Percentiles rank a stretch among this genome's conserved stretches.
Evolutionary conservation across 2,113 vertebrate species (phyloP).

Genomic region (Cebidichthys violaceus): DNA sequence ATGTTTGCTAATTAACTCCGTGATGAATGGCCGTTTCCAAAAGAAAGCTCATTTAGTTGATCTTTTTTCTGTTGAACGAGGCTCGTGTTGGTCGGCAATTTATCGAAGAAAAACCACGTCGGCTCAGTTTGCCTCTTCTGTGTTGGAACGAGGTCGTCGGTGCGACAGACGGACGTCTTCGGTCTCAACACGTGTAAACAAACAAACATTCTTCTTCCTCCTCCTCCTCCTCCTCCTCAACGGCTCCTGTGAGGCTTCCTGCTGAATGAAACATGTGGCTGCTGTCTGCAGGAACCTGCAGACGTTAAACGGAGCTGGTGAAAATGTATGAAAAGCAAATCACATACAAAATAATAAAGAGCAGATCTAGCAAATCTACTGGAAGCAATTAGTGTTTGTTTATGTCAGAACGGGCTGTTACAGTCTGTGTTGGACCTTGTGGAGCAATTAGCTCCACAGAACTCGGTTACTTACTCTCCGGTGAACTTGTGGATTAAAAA

Average conservation of each 20-base stretch:
- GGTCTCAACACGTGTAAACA: slow-evolving; percentile 36
- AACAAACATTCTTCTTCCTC: slow-evolving; percentile 24
- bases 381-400: slow-evolving; percentile 39
- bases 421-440: slow-evolving; percentile 20
- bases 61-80: slow-evolving; percentile 22
- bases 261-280: slow-evolving; percentile 52
- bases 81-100: slow-evolving; percentile 5
- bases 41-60: slow-evolving; percentile 40
- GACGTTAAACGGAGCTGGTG: background rate
- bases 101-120: slow-evolving; percentile 47
- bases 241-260: slow-evolving; percentile 34
- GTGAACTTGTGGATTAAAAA: slow-evolving; percentile 26
- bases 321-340: slow-evolving; percentile 3
- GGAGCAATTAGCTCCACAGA: slow-evolving; percentile 58
- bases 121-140: slow-evolving; percentile 34
- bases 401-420: slow-evolving; percentile 38
- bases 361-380: background rate
- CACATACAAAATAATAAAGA: slow-evolving; percentile 5
- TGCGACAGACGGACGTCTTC: slow-evolving; percentile 47
- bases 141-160: slow-evolving; percentile 30
- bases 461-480: slow-evolving; percentile 31
- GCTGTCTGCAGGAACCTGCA: slow-evolving; percentile 11
- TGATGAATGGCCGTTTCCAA: slow-evolving; percentile 46
- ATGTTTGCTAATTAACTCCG: slow-evolving; percentile 59
- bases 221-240: slow-evolving; percentile 13